phyloP scores from a whole-genome alignment of 1,140 invertebrate species.

The Bombus terrestris region DNA sequence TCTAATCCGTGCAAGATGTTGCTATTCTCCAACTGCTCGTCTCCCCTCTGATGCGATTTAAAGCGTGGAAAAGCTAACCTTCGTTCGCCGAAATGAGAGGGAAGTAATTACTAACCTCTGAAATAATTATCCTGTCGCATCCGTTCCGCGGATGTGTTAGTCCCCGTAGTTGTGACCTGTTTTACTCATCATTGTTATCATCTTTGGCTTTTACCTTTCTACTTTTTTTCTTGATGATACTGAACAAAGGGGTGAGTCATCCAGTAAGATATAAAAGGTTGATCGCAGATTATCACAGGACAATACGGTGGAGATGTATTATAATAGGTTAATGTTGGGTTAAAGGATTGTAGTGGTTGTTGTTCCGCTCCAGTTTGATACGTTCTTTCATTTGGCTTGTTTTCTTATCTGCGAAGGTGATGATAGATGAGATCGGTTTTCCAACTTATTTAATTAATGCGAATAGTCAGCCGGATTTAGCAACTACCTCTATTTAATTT shows the following conservation, averaged over 20 bases:
- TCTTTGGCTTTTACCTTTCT: neutral
- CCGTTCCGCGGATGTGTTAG: neutral
- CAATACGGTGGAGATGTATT: neutral
- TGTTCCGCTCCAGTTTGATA: neutral
- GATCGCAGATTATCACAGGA: neutral
- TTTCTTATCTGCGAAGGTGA: no score
- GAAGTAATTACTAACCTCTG: conserved; percentile 73
- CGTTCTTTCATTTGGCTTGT: no score
- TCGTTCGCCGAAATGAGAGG: conserved; percentile 59
- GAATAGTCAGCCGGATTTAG: neutral
- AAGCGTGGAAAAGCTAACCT: conserved; percentile 55
- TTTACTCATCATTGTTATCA: conserved; percentile 2
- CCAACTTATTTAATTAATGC: neutral
- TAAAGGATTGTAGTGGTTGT: neutral
- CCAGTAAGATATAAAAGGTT: neutral
- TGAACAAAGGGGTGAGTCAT: neutral
- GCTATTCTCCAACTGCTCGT: conserved; percentile 31
- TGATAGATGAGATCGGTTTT: neutral
- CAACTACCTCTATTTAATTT: no score
- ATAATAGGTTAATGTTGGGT: neutral
- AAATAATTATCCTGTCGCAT: conserved; percentile 66
- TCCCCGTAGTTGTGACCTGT: neutral
- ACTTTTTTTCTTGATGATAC: neutral
- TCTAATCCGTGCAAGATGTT: conserved; percentile 75
- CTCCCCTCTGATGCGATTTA: neutral